phyloP scores from a whole-genome alignment of 1,140 invertebrate genomes.

The Chionoecetes opilio region DNA sequence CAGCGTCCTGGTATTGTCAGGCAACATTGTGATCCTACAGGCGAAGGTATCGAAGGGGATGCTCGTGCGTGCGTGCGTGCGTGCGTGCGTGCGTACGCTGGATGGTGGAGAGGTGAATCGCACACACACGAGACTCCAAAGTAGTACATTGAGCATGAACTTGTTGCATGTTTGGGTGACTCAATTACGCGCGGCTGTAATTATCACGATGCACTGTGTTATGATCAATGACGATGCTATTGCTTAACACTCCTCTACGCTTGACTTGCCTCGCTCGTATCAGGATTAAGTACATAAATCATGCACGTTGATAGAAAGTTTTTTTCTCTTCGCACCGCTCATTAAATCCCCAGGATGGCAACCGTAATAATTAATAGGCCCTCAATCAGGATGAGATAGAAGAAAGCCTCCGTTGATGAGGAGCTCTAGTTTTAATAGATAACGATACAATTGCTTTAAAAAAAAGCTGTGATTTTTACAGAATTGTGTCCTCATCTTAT shows the following conservation, averaged over 20 bases:
- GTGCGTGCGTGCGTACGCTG: not conserved
- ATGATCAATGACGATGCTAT: not conserved
- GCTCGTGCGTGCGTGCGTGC: not conserved
- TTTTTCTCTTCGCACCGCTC: not conserved
- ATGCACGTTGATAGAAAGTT: not conserved
- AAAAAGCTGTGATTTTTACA: too few relatives aligned
- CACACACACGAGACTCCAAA: not conserved
- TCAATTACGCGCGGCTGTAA: not conserved
- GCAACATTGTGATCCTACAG: not conserved
- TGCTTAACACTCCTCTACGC: not conserved
- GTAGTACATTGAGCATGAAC: not conserved
- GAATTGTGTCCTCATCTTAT: too few relatives aligned
- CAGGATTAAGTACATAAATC: not conserved
- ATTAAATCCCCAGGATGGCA: not conserved
- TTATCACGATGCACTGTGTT: not conserved
- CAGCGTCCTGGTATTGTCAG: slow-evolving; percentile 15
- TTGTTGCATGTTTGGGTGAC: not conserved
- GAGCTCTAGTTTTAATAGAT: too few relatives aligned
- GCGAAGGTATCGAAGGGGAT: not conserved
- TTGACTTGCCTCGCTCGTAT: not conserved
- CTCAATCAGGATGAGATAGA: too few relatives aligned
- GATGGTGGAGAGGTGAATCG: not conserved
- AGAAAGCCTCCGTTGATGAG: too few relatives aligned
- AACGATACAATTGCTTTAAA: too few relatives aligned
- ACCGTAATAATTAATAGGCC: too few relatives aligned